Conservation (phyloP, 2,888 invertebrate species). For the Periphyllus acericola region DNA sequence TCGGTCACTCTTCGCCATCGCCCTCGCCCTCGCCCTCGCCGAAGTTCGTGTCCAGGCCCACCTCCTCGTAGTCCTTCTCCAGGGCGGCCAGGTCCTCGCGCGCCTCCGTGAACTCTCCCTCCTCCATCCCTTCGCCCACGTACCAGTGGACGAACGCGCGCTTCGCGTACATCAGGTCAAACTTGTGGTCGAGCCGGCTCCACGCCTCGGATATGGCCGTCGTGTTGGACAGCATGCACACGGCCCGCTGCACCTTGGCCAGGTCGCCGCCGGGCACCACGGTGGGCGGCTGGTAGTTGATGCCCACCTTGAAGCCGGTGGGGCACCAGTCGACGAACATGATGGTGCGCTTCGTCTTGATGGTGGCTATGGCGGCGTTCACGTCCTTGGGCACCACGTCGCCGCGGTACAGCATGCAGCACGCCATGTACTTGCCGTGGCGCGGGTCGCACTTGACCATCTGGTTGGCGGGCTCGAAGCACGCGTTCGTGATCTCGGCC, state of each 20-base stretch:
- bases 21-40: too few species aligned
- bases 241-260: constrained; percentile 94
- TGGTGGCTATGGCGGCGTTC: constrained; percentile 72
- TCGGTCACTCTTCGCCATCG: too few species aligned
- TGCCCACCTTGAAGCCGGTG: constrained; percentile 67
- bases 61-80: constrained; percentile 89
- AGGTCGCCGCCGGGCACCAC: constrained; percentile 93
- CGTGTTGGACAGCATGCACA: constrained; percentile 98
- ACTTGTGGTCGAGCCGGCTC: constrained; percentile 77
- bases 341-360: constrained; percentile 73
- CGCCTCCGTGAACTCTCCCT: constrained; percentile 75
- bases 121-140: constrained; percentile 73
- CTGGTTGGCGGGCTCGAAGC: constrained; percentile 73
- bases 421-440: constrained; percentile 70
- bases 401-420: constrained; percentile 71
- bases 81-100: constrained; percentile 75
- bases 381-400: constrained; percentile 76
- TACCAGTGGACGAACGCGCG: constrained; percentile 81
- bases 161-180: constrained; percentile 78
- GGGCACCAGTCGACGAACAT: constrained; percentile 71
- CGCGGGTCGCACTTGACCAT: constrained; percentile 70
- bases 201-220: constrained; percentile 83
- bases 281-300: constrained; percentile 73
- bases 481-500: constrained; percentile 73
- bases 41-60: constrained; percentile 67